Evolutionary conservation across 2,113 vertebrate genomes (phyloP).

Genomic region (Sakesphorus luctuosus): DNA sequence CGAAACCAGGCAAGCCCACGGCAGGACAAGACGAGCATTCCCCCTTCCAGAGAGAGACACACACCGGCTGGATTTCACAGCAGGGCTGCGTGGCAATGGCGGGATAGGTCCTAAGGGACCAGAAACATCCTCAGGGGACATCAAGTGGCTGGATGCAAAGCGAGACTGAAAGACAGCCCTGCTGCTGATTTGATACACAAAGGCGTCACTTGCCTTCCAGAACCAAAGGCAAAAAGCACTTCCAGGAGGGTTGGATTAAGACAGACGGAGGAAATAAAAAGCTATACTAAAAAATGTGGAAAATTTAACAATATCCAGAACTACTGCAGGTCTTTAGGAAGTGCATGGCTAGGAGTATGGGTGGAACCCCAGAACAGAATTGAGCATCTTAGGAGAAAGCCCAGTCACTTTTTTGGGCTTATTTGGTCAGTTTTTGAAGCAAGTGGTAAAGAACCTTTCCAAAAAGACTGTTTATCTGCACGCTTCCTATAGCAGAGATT

Average conservation of each 20-base stretch:
- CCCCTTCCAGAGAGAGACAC: background rate
- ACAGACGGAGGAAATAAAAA: conserved; percentile 26
- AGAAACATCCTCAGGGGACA: conserved; percentile 10
- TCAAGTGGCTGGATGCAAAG: conserved; percentile 16
- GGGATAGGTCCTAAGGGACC: background rate
- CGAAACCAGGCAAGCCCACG: accelerated
- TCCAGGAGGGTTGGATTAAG: conserved; percentile 31
- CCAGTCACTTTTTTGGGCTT: background rate
- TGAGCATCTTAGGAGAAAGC: background rate
- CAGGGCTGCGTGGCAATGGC: background rate
- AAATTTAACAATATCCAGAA: conserved; percentile 19
- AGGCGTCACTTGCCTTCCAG: background rate
- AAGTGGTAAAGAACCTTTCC: conserved; percentile 30
- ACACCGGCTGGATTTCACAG: background rate
- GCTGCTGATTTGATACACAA: conserved; percentile 32
- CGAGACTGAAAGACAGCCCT: background rate
- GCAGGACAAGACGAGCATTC: background rate
- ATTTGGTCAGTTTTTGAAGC: conserved; percentile 34
- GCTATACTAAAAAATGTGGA: background rate
- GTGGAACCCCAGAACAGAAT: background rate
- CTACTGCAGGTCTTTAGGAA: background rate
- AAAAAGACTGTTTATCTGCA: conserved; percentile 59
- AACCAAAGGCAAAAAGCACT: conserved; percentile 14
- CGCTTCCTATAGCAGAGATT: background rate
- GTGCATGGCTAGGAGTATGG: background rate